These are phyloP conservation scores for Bellardia pandia DNA, from an alignment of 2,888 invertebrate genomes.

Conservation along the genomic window DNA sequence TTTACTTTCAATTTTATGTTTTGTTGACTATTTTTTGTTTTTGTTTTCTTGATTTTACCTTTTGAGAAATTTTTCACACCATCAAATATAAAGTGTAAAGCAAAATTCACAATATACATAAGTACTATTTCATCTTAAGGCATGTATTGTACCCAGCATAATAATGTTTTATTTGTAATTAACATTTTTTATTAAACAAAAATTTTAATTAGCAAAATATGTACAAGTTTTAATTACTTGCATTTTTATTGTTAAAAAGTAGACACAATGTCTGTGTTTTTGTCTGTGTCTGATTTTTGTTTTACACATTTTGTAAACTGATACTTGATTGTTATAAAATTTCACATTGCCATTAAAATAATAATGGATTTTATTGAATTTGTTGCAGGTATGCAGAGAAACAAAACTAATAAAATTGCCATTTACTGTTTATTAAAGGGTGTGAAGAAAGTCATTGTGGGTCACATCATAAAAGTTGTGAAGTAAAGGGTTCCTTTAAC, in stretches of 20 bases:
- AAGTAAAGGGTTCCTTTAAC: neutral
- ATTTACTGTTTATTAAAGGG: neutral
- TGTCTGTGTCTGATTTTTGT: neutral
- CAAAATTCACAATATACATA: neutral
- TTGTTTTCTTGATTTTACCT: constrained; percentile 2
- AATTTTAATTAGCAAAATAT: constrained; percentile 58
- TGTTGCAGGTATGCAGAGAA: neutral
- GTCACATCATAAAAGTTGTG: neutral
- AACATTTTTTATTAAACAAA: constrained; percentile 19
- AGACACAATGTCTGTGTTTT: neutral
- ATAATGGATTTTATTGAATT: neutral
- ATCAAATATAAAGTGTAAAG: neutral
- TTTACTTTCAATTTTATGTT: constrained; percentile 53
- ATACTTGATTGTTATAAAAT: neutral
- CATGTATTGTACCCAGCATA: neutral
- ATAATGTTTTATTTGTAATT: constrained; percentile 50
- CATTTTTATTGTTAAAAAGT: neutral
- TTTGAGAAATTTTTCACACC: constrained; percentile 45
- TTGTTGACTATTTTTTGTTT: constrained; percentile 3
- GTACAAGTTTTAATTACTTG: constrained; percentile 54
- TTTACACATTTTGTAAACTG: neutral
- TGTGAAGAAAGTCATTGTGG: constrained; percentile 1
- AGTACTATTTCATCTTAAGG: constrained; percentile 10
- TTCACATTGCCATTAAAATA: neutral
- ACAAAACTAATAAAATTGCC: constrained; percentile 21